phyloP scores from a whole-genome alignment of 2,797 vertebrate species.

The Picus viridis region DNA sequence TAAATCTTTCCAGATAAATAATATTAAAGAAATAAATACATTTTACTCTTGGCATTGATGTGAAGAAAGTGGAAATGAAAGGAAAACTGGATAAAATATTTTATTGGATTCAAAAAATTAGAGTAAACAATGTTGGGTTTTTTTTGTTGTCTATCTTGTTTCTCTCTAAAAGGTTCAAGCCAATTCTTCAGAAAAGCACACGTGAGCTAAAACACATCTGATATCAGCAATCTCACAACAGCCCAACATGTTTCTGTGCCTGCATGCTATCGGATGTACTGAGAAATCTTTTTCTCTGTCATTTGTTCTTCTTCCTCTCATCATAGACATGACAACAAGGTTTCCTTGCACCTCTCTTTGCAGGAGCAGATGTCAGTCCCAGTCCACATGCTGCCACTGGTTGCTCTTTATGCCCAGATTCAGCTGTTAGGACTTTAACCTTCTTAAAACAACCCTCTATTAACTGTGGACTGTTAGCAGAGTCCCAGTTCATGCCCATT shows the following conservation, averaged over 20 bases:
- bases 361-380: not conserved
- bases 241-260: not conserved
- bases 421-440: rapidly evolving
- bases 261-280: not conserved
- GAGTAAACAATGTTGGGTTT: not conserved
- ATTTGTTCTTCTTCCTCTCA: not conserved
- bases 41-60: not conserved
- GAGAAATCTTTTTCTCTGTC: not conserved
- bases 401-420: not conserved
- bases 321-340: not conserved
- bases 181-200: not conserved
- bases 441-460: not conserved
- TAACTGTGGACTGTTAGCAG: not conserved
- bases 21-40: not conserved
- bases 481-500: not conserved
- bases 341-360: not conserved
- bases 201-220: not conserved
- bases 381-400: not conserved
- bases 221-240: not conserved
- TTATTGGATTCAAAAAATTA: not conserved
- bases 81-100: not conserved
- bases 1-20: not conserved
- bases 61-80: not conserved
- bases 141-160: not conserved
- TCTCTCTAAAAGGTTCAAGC: not conserved